phyloP scores from a whole-genome alignment of 2,888 invertebrate genomes.

The Fragum whitleyi region DNA sequence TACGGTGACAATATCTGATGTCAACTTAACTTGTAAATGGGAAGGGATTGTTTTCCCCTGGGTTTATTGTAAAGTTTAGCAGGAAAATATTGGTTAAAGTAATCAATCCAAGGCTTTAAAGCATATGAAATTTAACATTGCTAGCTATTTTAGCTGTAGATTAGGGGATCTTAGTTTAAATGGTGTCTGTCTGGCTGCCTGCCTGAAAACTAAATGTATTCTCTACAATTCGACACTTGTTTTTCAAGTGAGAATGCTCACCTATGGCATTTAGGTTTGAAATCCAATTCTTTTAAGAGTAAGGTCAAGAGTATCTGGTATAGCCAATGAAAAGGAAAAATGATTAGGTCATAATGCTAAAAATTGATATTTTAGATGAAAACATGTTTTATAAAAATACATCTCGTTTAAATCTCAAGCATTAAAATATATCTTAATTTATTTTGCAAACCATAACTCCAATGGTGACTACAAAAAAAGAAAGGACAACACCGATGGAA shows the following conservation, averaged over 20 bases:
- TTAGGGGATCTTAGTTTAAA: no score
- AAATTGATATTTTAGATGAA: neutral
- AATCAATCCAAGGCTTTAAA: no score
- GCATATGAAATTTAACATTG: no score
- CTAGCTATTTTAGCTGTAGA: no score
- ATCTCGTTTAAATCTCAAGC: neutral
- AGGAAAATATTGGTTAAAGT: no score
- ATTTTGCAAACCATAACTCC: neutral
- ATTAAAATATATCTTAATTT: neutral
- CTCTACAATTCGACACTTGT: neutral
- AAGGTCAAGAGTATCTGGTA: neutral
- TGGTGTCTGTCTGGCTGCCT: no score
- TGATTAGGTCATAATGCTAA: neutral
- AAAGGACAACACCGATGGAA: no score
- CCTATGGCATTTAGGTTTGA: neutral
- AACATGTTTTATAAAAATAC: neutral
- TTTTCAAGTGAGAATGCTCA: neutral
- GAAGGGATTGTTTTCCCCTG: no score
- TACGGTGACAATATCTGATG: neutral
- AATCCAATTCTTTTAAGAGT: neutral
- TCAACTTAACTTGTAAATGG: neutral
- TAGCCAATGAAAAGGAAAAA: neutral
- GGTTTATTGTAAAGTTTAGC: no score
- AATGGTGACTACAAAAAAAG: no score
- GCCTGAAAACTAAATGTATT: no score